Percentiles rank a stretch among this genome's conserved stretches.
Evolutionary conservation across 2,888 invertebrate species (phyloP).

Genomic region (Athalia circularis): DNA sequence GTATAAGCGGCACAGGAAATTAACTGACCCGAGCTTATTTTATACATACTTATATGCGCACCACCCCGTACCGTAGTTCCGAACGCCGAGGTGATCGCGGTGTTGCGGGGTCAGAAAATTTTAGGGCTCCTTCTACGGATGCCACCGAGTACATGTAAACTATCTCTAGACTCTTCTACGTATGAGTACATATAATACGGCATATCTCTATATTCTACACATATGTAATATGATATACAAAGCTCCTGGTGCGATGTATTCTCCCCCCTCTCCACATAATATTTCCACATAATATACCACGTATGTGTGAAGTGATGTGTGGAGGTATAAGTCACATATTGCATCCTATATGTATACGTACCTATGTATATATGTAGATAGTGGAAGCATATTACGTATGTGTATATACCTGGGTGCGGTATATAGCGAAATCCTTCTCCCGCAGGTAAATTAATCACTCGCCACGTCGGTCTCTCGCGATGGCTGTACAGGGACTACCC

Average conservation of each 20-base stretch:
- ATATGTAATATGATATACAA: neutral
- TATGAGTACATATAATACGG: neutral
- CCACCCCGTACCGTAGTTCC: neutral
- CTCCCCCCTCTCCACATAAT: no score
- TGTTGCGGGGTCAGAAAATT: no score
- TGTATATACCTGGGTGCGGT: neutral
- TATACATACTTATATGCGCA: neutral
- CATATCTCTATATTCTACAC: neutral
- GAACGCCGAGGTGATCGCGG: no score
- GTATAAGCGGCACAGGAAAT: conserved; percentile 33
- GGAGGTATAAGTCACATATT: no score
- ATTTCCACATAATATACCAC: no score
- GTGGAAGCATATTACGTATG: no score
- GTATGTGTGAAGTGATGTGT: no score
- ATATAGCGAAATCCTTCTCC: neutral
- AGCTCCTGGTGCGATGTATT: no score
- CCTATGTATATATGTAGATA: no score
- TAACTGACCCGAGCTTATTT: conserved; percentile 19
- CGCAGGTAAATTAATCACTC: conserved; percentile 33
- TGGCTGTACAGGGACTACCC: conserved; percentile 7
- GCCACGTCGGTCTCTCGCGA: conserved; percentile 25
- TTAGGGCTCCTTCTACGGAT: no score
- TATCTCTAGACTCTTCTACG: neutral
- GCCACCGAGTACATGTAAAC: no score
- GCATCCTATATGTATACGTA: no score